Evolutionary conservation across 2,888 invertebrate species (phyloP).

Genomic region (Melanchra persicariae): DNA sequence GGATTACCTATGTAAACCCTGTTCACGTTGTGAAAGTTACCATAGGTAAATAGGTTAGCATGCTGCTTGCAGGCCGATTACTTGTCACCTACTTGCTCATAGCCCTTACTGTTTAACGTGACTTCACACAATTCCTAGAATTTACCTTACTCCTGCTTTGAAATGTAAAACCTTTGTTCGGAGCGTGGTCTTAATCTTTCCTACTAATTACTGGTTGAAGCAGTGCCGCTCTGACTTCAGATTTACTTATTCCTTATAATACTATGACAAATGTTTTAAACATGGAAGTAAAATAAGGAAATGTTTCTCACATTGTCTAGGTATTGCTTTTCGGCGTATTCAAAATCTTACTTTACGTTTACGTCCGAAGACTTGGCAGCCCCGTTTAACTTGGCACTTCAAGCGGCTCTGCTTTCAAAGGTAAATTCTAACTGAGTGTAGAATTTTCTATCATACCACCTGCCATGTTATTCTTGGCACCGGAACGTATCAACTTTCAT

Average conservation of each 20-base stretch:
- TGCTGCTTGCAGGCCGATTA: slow-evolving; percentile 34
- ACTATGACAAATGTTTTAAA: slow-evolving; percentile 8
- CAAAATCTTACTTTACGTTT: neutral
- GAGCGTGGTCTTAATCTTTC: neutral
- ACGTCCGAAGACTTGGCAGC: neutral
- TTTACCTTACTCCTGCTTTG: slow-evolving; percentile 9
- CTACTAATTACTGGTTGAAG: slow-evolving; percentile 2
- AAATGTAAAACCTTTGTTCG: slow-evolving; percentile 1
- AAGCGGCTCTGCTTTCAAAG: slow-evolving; percentile 22
- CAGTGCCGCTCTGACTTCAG: neutral
- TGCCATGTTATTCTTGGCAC: slow-evolving; percentile 29
- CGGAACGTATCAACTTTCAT: slow-evolving; percentile 47
- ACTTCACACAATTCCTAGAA: slow-evolving; percentile 17
- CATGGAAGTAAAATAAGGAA: neutral
- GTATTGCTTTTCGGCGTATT: neutral
- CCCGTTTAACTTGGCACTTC: slow-evolving; percentile 23
- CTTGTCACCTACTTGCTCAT: slow-evolving; percentile 38
- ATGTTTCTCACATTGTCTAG: neutral
- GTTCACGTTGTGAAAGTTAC: slow-evolving; percentile 57
- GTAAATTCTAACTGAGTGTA: slow-evolving; percentile 26
- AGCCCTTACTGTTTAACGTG: slow-evolving; percentile 16
- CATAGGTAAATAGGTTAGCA: slow-evolving; percentile 47
- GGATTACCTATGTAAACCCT: slow-evolving; percentile 6
- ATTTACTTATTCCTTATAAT: neutral
- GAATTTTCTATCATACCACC: slow-evolving; percentile 34